Conservation (phyloP, 2,888 invertebrate genomes). For the Rhodophaea formosa region DNA sequence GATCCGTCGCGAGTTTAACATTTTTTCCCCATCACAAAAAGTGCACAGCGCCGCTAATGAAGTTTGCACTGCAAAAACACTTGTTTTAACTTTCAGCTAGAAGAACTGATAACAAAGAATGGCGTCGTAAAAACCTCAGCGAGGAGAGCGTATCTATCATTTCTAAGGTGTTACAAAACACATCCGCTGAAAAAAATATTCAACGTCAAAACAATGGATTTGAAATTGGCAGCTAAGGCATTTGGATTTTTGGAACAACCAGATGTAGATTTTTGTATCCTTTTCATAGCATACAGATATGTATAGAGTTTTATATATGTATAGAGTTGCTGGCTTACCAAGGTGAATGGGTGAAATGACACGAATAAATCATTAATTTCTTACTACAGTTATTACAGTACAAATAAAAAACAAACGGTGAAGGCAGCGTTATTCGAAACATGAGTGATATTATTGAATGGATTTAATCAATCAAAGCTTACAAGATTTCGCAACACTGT, state of each 20-base stretch:
- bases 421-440: no score
- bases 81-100: conserved; percentile 82
- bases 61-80: not conserved
- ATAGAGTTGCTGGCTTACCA: not conserved
- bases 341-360: not conserved
- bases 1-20: no score
- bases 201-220: conserved; percentile 92
- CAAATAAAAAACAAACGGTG: no score
- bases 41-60: no score
- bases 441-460: no score
- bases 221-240: conserved; percentile 91
- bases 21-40: no score
- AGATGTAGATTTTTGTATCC: conserved; percentile 92
- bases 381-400: no score
- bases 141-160: conserved; percentile 96
- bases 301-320: not conserved
- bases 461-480: no score
- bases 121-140: conserved; percentile 95
- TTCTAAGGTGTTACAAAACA: conserved; percentile 96
- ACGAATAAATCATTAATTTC: no score
- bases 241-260: conserved; percentile 97
- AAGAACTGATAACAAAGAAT: conserved; percentile 93
- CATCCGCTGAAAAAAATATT: conserved; percentile 96
- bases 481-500: no score
- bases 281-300: conserved; percentile 26